Conservation (phyloP, 2,113 vertebrate genomes). For the Hemicordylus capensis region DNA sequence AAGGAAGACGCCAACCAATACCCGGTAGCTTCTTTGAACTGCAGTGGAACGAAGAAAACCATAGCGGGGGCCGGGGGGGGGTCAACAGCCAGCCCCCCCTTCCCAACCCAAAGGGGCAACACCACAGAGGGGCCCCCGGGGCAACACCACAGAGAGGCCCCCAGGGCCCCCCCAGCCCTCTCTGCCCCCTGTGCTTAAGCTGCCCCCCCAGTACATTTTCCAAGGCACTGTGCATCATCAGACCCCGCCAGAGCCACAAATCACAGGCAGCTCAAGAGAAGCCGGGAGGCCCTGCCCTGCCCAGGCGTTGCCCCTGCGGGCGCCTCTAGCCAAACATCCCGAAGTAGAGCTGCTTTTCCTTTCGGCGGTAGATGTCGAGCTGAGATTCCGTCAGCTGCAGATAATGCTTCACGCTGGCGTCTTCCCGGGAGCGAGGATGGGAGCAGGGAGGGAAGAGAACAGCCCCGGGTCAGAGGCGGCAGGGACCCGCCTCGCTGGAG, state of each 20-base stretch:
- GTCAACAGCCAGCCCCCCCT: too few relatives aligned
- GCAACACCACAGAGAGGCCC: not conserved
- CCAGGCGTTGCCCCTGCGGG: not conserved
- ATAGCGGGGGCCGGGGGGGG: too few relatives aligned
- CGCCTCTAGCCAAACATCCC: constrained; percentile 82
- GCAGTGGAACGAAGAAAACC: not conserved
- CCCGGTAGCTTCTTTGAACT: not conserved
- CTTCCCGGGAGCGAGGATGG: constrained; percentile 62
- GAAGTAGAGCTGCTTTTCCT: constrained; percentile 85
- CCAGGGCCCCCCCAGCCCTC: not conserved
- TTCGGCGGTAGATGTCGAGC: constrained; percentile 79
- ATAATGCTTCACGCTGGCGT: constrained; percentile 82
- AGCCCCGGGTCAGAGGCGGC: not conserved
- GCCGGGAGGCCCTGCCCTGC: accelerated
- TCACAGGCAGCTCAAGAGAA: not conserved
- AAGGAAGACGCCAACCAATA: not conserved
- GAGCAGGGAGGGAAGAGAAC: not conserved
- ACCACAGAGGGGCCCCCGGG: not conserved
- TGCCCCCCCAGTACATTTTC: not conserved
- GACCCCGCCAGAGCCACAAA: not conserved
- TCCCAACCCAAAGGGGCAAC: not conserved
- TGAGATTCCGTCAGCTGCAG: constrained; percentile 84
- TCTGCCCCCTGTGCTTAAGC: not conserved
- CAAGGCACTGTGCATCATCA: not conserved
- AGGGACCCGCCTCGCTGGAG: too few relatives aligned